Evolutionary conservation across 2,797 vertebrate species (phyloP).

Genomic region (Tympanoctomys barrerae): DNA sequence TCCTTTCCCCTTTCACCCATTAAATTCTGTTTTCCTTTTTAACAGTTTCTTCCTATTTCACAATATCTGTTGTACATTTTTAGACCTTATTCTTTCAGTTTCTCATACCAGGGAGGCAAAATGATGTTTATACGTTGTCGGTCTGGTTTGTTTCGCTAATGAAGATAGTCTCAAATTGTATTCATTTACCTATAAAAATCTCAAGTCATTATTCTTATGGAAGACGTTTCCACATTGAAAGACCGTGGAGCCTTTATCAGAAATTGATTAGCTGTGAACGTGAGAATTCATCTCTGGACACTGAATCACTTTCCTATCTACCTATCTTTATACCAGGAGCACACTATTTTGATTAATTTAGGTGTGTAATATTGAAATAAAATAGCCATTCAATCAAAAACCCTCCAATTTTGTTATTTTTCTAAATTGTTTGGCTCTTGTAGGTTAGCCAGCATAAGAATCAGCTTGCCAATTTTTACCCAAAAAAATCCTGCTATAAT

Average conservation of each 20-base stretch:
- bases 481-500: neutral
- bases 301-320: neutral
- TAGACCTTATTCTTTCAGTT: too few relatives aligned
- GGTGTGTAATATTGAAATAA: neutral
- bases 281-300: neutral
- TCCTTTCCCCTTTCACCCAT: too few relatives aligned
- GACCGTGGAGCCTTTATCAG: neutral
- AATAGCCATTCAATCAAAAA: neutral
- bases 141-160: too few relatives aligned
- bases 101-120: too few relatives aligned
- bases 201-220: neutral
- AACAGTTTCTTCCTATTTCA: too few relatives aligned
- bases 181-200: too few relatives aligned
- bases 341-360: neutral
- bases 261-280: neutral
- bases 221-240: neutral
- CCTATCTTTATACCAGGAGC: neutral
- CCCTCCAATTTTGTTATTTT: neutral
- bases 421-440: neutral
- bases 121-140: too few relatives aligned
- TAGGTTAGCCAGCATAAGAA: neutral
- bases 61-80: too few relatives aligned
- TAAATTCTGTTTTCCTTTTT: too few relatives aligned
- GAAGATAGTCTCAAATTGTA: too few relatives aligned
- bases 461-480: neutral